phyloP scores from a whole-genome alignment of 2,797 vertebrate species.

The Lepus oiostolus region DNA sequence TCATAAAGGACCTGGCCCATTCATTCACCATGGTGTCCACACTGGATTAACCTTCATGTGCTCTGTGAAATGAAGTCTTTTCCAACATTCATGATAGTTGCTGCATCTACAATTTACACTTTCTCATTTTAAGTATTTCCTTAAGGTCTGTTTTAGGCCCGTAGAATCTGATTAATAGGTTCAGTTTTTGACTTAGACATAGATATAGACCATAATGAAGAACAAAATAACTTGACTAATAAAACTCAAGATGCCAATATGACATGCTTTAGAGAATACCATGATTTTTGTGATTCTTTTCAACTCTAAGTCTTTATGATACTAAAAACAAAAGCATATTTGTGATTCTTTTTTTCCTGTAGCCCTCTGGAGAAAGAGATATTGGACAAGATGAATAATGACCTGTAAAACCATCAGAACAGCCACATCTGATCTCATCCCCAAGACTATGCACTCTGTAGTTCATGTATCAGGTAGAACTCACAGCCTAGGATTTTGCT shows the following conservation, averaged over 20 bases:
- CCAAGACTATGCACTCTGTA: background rate
- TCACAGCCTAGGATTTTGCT: background rate
- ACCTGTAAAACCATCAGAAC: background rate
- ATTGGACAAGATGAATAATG: background rate
- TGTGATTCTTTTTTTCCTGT: background rate
- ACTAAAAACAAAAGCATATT: background rate
- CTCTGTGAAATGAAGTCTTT: background rate
- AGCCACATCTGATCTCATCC: background rate
- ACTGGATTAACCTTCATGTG: background rate
- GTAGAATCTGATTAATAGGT: background rate
- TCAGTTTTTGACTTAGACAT: background rate
- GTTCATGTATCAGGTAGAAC: background rate
- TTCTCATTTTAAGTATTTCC: background rate
- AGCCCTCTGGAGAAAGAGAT: background rate
- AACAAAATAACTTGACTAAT: background rate
- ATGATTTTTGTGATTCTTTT: background rate
- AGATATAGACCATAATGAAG: background rate
- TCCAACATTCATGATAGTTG: background rate
- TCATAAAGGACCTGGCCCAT: background rate
- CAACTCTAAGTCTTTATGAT: background rate
- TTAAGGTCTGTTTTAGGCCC: background rate
- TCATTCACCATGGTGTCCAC: background rate
- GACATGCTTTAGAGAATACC: background rate
- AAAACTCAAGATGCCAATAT: background rate
- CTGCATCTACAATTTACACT: background rate